Evolutionary conservation across 2,113 vertebrate genomes (phyloP).

Genomic region (Varanus komodoensis): DNA sequence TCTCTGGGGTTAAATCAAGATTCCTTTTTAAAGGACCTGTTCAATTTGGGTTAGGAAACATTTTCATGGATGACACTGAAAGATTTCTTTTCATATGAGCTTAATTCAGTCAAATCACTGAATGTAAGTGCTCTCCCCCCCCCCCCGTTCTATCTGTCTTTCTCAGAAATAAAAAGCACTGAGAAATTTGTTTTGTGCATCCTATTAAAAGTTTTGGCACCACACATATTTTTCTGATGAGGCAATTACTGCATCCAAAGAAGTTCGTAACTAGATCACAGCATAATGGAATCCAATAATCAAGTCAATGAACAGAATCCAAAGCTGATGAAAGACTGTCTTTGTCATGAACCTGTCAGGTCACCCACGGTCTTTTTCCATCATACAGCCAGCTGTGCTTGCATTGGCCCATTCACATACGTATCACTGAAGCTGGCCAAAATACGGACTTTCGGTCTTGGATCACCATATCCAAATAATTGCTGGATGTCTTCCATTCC

Average conservation of each 20-base stretch:
- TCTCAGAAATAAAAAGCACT: background rate
- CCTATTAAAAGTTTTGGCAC: background rate
- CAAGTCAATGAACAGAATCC: background rate
- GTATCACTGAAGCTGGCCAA: background rate
- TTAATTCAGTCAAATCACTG: conserved; percentile 36
- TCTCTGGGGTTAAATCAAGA: conserved; percentile 24
- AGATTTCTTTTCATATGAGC: background rate
- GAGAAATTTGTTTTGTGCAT: background rate
- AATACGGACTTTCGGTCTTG: background rate
- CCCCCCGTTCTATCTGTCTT: too few species aligned
- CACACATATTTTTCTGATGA: background rate
- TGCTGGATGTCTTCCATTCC: background rate
- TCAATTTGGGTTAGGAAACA: conserved; percentile 26
- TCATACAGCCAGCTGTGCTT: background rate
- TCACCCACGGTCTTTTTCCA: too few species aligned
- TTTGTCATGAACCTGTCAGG: too few species aligned
- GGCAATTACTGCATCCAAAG: background rate
- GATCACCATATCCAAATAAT: background rate
- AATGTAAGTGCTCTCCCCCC: background rate
- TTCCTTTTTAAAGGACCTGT: background rate
- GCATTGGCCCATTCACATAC: too few species aligned
- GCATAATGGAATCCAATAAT: background rate
- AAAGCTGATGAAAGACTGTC: too few species aligned
- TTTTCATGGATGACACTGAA: conserved; percentile 46
- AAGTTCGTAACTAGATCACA: background rate